Percentiles rank a stretch among this genome's conserved stretches.
Evolutionary conservation across 2,113 vertebrate species (phyloP).

Genomic region (Zosterops pallidus): DNA sequence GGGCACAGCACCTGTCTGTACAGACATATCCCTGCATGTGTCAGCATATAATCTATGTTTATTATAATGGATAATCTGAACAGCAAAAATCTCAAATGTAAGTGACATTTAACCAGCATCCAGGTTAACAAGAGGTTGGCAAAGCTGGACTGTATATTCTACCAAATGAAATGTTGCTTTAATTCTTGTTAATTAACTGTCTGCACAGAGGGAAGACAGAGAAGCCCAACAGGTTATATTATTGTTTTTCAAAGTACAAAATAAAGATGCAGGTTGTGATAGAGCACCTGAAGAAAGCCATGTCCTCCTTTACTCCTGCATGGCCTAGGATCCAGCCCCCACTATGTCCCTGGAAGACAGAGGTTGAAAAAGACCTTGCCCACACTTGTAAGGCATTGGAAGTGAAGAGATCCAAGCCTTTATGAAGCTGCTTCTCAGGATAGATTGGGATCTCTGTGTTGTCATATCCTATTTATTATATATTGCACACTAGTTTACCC

Average conservation of each 20-base stretch:
- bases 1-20: not conserved
- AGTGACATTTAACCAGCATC: not conserved
- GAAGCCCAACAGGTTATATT: not conserved
- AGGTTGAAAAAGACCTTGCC: not conserved
- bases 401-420: not conserved
- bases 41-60: not conserved
- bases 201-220: not conserved
- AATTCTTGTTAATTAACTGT: not conserved
- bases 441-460: accelerated
- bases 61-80: not conserved
- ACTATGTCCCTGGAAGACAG: not conserved
- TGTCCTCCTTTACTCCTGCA: not conserved
- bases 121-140: not conserved
- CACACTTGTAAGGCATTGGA: accelerated
- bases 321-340: not conserved
- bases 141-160: not conserved
- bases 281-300: not conserved
- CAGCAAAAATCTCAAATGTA: not conserved
- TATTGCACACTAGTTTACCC: not conserved
- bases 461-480: not conserved
- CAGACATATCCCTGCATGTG: not conserved
- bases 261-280: not conserved
- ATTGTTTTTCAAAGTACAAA: not conserved
- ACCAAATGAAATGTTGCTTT: not conserved
- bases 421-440: not conserved